A percentile compares a stretch with the other conserved stretches of the same genome.
Conservation (phyloP, 2,888 invertebrate species). For the Sclerodermus sp. region DNA sequence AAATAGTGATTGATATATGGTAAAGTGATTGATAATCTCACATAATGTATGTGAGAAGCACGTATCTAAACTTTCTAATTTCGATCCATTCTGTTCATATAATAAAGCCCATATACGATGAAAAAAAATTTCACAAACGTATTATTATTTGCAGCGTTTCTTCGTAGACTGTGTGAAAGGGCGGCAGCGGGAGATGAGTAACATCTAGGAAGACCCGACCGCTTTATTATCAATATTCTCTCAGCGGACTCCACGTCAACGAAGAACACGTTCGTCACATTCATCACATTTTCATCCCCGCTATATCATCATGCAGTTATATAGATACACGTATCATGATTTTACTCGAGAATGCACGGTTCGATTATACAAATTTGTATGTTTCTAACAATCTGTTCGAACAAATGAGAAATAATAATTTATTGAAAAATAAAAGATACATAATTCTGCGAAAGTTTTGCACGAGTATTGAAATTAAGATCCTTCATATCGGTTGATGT, state of each 20-base stretch:
- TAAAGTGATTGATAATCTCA: too few relatives aligned
- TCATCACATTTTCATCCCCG: slow-evolving; percentile 20
- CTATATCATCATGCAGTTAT: slow-evolving; percentile 10
- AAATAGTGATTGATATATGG: too few relatives aligned
- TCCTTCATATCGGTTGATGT: not conserved
- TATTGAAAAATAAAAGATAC: slow-evolving; percentile 5
- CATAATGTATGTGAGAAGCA: too few relatives aligned
- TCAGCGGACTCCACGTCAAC: slow-evolving; percentile 19
- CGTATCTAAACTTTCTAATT: too few relatives aligned
- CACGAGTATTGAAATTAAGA: slow-evolving; percentile 6
- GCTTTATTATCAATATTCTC: slow-evolving; percentile 12
- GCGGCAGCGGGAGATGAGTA: slow-evolving; percentile 23
- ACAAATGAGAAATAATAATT: slow-evolving; percentile 2
- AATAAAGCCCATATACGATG: too few relatives aligned
- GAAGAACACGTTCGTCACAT: slow-evolving; percentile 28
- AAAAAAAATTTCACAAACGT: slow-evolving; percentile 40
- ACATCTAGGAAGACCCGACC: not conserved
- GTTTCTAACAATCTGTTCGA: too few relatives aligned
- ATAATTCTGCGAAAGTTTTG: slow-evolving; percentile 6
- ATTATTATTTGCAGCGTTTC: slow-evolving; percentile 63
- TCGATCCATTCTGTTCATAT: too few relatives aligned
- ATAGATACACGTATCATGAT: not conserved
- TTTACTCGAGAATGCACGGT: too few relatives aligned
- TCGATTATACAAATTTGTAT: too few relatives aligned
- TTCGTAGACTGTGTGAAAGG: slow-evolving; percentile 81